Conservation (phyloP, 1,140 invertebrate genomes). For the Drosophila melanica region DNA sequence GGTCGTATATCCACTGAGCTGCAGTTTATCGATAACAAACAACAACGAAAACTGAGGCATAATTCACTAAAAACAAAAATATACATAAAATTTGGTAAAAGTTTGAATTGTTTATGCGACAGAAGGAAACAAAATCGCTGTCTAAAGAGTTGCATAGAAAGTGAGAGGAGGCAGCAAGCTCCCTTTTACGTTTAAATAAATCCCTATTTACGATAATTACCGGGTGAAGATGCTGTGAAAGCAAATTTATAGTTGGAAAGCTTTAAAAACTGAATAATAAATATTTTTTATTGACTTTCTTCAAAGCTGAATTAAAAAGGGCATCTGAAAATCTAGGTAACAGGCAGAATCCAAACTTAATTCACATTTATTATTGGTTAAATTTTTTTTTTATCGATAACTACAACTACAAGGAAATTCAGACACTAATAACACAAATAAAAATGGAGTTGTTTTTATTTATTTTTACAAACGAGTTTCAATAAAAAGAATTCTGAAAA, state of each 20-base stretch:
- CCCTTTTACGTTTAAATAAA: neutral
- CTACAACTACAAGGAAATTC: too few relatives aligned
- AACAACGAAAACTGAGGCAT: conserved; percentile 4
- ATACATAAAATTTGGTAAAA: conserved; percentile 34
- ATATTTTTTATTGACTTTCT: neutral
- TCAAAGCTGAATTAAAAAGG: too few relatives aligned
- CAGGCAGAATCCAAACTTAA: too few relatives aligned
- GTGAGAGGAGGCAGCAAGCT: neutral
- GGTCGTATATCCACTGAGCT: conserved; percentile 26
- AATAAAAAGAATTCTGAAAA: conserved; percentile 1
- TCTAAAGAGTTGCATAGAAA: neutral
- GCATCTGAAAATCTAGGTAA: too few relatives aligned
- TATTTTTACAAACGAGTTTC: neutral
- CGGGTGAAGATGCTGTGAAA: neutral
- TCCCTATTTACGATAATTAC: conserved; percentile 34
- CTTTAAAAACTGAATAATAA: neutral
- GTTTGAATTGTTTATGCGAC: conserved; percentile 33
- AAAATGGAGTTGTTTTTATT: too few relatives aligned
- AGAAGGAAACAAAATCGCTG: conserved; percentile 10
- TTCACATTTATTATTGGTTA: too few relatives aligned
- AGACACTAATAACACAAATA: too few relatives aligned
- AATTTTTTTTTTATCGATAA: too few relatives aligned
- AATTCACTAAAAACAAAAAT: conserved; percentile 16
- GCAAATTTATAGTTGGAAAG: neutral
- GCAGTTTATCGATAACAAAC: conserved; percentile 40